Percentiles rank a stretch among this genome's conserved stretches.
Conservation (phyloP, 2,113 vertebrate genomes). For the Sceloporus undulatus region DNA sequence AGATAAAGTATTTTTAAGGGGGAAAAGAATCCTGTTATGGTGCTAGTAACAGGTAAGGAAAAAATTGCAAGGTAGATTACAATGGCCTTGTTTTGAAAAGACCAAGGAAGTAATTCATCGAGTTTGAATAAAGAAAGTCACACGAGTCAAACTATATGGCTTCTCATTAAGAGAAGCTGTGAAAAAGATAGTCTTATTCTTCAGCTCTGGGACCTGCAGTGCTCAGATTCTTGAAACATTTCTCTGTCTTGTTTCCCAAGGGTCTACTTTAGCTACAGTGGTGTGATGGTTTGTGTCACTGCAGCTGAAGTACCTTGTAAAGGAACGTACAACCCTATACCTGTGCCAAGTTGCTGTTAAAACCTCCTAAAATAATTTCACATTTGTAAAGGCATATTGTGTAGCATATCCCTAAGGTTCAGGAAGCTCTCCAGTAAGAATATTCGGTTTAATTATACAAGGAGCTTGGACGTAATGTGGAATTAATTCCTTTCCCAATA, state of each 20-base stretch:
- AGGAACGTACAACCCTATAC: background rate
- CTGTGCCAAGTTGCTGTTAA: background rate
- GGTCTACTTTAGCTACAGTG: background rate
- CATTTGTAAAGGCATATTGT: background rate
- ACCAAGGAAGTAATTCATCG: background rate
- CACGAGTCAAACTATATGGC: conserved; percentile 4
- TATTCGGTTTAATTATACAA: background rate
- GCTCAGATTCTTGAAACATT: background rate
- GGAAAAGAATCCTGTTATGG: background rate
- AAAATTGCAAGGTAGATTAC: background rate
- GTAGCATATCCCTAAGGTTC: background rate
- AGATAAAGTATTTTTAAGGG: conserved; percentile 7
- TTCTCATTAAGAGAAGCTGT: background rate
- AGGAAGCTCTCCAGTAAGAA: background rate
- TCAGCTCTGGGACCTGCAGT: background rate
- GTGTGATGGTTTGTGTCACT: background rate
- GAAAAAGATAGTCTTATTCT: background rate
- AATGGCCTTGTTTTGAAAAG: conserved; percentile 28
- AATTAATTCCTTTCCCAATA: background rate
- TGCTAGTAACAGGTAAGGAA: background rate
- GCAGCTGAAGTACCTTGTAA: background rate
- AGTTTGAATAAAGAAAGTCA: background rate
- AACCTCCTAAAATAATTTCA: background rate
- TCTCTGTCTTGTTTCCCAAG: background rate
- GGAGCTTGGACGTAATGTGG: background rate